A percentile compares a stretch with the other conserved stretches of the same genome.
Evolutionary conservation across 1,140 invertebrate genomes (phyloP).

Genomic region (Drosophila yakuba): DNA sequence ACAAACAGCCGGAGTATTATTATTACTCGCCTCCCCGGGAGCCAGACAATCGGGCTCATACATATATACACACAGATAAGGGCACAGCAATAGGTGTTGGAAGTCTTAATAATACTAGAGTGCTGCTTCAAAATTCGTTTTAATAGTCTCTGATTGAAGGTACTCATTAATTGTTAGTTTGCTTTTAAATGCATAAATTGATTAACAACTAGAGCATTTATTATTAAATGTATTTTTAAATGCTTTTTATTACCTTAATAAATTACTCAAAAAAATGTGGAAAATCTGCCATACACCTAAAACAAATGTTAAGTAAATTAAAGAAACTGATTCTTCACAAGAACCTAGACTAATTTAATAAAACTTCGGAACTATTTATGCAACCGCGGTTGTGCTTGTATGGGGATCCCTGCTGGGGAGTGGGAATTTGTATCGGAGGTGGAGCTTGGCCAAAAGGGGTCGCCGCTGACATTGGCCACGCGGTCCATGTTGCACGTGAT

Average conservation of each 20-base stretch:
- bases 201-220: not conserved
- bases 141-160: not conserved
- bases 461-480: slow-evolving; percentile 57
- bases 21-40: slow-evolving; percentile 16
- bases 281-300: too few species aligned
- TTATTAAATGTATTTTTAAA: not conserved
- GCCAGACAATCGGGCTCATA: slow-evolving; percentile 15
- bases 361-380: not conserved
- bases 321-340: too few species aligned
- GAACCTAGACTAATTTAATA: too few species aligned
- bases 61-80: slow-evolving; percentile 13
- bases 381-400: not conserved
- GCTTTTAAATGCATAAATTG: not conserved
- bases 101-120: not conserved
- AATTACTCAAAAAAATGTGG: too few species aligned
- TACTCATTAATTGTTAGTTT: not conserved
- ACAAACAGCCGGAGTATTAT: slow-evolving; percentile 36
- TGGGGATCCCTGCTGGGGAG: too few species aligned
- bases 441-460: slow-evolving; percentile 1
- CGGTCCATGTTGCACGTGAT: slow-evolving; percentile 53
- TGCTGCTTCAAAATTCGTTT: not conserved
- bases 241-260: too few species aligned
- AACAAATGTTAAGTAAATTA: too few species aligned
- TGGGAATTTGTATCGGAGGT: not conserved
- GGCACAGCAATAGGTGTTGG: slow-evolving; percentile 5